Base-by-base conservation (phyloP, 2,888 invertebrate species). In the Azorinus chamasolen region DNA sequence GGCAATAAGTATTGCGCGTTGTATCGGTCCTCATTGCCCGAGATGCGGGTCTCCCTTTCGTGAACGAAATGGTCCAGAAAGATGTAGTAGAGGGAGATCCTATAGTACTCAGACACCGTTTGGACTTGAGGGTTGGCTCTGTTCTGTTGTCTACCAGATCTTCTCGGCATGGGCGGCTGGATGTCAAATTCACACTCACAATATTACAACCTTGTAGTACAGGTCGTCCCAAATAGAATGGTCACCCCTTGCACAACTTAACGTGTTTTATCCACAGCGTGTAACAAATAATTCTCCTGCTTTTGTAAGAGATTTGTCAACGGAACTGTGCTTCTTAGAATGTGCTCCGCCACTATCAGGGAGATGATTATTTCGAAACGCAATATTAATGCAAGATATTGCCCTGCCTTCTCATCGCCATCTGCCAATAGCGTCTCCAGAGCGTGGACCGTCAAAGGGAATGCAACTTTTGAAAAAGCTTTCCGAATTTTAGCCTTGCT, bases 191-290 rank as follows among this genome's bases (percentile, higher is more conserved):
- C 46, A 18, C 43, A n/a, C 27, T 45, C 25, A 63, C 20, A 37
- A 32, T n/a, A n/a, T 51, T 24, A 51, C 39, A 25, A 63, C 63
- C 22, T 39, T 50, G 16, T 57, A 32, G 46, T 32, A 73, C 8
- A 76, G 22, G 18, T 32, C 48, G 25, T 70, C 53, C 61, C 66
- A 76, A 16, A 76, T 61, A 12, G 45, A 45, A 8, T 45, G 45
- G 50, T 20, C 50, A 50, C 3, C 22, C 22, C 50, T 50, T 50
- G 50, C 50, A 50, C 3, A 50, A 50, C 50, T 50, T 50, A 22
- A 18, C 45, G 20, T 45, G 45, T 45, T 45, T 45, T 20, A 45
- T 45, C 45, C n/a, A 45, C 45, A 45, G 20, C 45, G 14, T 45
- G 45, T 20, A 45, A 20, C n/a, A 45, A 16, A 45, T 45, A 5